Evolutionary conservation across 2,888 invertebrate genomes (phyloP).

Genomic region (Idaea biselata): DNA sequence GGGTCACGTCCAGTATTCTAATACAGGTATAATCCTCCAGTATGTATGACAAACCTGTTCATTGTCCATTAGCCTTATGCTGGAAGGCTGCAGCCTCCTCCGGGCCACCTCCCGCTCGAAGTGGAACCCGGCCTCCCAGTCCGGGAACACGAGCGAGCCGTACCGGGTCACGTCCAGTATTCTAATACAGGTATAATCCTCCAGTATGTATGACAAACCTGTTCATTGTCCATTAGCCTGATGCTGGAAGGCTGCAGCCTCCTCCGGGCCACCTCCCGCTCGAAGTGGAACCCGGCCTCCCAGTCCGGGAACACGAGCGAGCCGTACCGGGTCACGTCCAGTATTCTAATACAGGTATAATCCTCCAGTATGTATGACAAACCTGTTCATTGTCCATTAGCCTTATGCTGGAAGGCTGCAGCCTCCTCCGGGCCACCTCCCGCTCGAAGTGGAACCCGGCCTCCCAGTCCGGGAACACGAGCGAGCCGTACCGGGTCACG

Average conservation of each 20-base stretch:
- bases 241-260: slow-evolving; percentile 97
- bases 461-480: slow-evolving; percentile 96
- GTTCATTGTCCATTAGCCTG: slow-evolving; percentile 98
- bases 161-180: slow-evolving; percentile 91
- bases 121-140: slow-evolving; percentile 92
- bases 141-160: slow-evolving; percentile 96
- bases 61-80: slow-evolving; percentile 98
- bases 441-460: slow-evolving; percentile 93
- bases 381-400: slow-evolving; percentile 94
- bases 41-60: too few species aligned
- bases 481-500: slow-evolving; percentile 93
- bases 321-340: slow-evolving; percentile 87
- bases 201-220: too few species aligned
- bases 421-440: slow-evolving; percentile 88
- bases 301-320: slow-evolving; percentile 97
- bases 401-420: slow-evolving; percentile 97
- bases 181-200: too few species aligned
- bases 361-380: too few species aligned
- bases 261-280: slow-evolving; percentile 90
- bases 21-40: too few species aligned
- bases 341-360: too few species aligned
- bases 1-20: slow-evolving; percentile 89
- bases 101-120: slow-evolving; percentile 93
- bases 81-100: slow-evolving; percentile 95
- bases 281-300: slow-evolving; percentile 91